These are phyloP conservation scores for Apeltes quadracus DNA, from an alignment of 2,113 vertebrate species.

Conservation along the genomic window DNA sequence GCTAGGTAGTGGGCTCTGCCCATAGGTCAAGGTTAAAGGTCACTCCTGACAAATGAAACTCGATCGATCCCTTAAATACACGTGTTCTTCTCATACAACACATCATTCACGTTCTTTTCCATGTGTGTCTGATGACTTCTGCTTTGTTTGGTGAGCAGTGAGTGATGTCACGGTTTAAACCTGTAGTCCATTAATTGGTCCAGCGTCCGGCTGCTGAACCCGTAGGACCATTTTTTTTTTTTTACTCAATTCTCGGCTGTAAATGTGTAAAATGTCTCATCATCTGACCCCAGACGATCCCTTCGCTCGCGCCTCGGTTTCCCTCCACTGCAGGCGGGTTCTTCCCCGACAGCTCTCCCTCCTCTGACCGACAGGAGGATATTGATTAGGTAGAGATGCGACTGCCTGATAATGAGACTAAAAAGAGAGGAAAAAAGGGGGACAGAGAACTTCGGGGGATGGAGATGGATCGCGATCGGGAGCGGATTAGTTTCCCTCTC, in stretches of 20 bases:
- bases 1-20: not conserved
- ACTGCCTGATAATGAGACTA: slow-evolving; percentile 67
- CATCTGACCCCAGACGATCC: slow-evolving; percentile 12
- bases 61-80: not conserved
- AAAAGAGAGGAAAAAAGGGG: slow-evolving; percentile 43
- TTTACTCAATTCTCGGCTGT: too few species aligned
- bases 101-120: not conserved
- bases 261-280: too few species aligned
- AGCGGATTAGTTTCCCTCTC: slow-evolving; percentile 69
- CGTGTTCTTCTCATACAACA: not conserved
- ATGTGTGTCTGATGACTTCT: not conserved
- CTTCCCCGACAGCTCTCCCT: slow-evolving; percentile 17
- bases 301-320: slow-evolving; percentile 1
- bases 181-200: not conserved
- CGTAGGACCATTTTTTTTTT: too few species aligned
- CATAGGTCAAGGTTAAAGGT: slow-evolving; percentile 32
- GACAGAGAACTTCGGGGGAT: slow-evolving; percentile 31
- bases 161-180: not conserved
- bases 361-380: slow-evolving; percentile 62
- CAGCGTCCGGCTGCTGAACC: not conserved
- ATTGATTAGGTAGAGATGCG: slow-evolving; percentile 72
- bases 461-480: slow-evolving; percentile 54
- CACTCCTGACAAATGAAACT: not conserved
- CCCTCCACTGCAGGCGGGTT: not conserved
- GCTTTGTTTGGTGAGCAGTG: not conserved